phyloP scores from a whole-genome alignment of 2,113 vertebrate genomes.

The Nothoprocta perdicaria region DNA sequence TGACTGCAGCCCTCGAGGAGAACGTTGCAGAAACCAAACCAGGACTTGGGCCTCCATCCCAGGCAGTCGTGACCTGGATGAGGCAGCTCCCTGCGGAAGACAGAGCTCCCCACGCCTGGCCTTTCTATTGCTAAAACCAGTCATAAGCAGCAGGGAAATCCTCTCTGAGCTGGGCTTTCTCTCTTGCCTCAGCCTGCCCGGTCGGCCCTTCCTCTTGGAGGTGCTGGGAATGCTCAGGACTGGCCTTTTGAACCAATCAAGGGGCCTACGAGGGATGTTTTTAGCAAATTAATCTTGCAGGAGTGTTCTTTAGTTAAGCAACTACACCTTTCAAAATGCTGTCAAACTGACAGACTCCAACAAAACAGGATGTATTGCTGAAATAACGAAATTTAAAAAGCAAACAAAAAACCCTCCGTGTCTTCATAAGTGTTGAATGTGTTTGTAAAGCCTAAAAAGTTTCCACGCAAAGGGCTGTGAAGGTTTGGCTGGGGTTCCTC shows the following conservation, averaged over 20 bases:
- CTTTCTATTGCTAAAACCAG: not conserved
- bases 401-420: not conserved
- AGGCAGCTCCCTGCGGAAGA: not conserved
- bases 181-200: not conserved
- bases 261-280: not conserved
- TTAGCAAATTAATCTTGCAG: not conserved
- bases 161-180: not conserved
- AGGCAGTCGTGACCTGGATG: not conserved
- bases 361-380: slow-evolving; percentile 9
- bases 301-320: not conserved
- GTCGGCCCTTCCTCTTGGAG: not conserved
- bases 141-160: not conserved
- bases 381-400: slow-evolving; percentile 4
- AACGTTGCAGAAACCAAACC: not conserved
- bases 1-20: not conserved
- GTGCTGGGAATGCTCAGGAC: not conserved
- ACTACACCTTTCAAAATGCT: slow-evolving; percentile 24
- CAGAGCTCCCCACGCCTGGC: not conserved
- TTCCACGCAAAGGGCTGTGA: not conserved
- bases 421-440: not conserved
- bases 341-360: slow-evolving; percentile 17
- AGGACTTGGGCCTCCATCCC: not conserved
- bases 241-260: not conserved
- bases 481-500: slow-evolving; percentile 36
- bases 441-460: too few species aligned